phyloP scores from a whole-genome alignment of 2,113 vertebrate genomes.

The Rissa tridactyla region DNA sequence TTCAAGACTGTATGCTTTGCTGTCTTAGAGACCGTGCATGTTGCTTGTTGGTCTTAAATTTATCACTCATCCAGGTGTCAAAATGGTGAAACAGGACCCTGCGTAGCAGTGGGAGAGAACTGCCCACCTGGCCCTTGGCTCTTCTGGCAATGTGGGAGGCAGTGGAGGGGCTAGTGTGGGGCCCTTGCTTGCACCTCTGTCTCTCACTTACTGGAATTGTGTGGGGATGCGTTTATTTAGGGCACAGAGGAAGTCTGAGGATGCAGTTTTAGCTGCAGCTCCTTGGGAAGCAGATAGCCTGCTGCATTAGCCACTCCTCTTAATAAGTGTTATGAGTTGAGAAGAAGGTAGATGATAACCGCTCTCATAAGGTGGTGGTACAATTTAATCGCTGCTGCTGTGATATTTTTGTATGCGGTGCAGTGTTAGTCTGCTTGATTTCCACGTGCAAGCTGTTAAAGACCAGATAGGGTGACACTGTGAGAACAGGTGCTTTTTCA shows the following conservation, averaged over 20 bases:
- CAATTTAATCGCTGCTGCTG: neutral
- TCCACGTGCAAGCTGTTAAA: neutral
- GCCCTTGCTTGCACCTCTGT: neutral
- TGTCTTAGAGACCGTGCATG: neutral
- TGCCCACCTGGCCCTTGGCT: neutral
- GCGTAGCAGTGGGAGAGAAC: rapidly evolving
- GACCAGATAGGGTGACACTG: neutral
- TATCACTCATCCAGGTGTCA: neutral
- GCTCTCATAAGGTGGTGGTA: neutral
- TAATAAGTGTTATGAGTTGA: neutral
- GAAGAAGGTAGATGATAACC: neutral
- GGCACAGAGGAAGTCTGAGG: neutral
- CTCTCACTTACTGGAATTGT: neutral
- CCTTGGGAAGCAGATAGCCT: neutral
- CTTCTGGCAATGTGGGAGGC: neutral
- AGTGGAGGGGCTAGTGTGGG: neutral
- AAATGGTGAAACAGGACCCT: neutral
- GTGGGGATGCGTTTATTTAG: neutral
- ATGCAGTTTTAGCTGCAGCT: neutral
- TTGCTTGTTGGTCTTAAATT: neutral
- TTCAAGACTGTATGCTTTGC: neutral
- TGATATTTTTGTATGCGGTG: neutral
- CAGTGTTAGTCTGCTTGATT: neutral
- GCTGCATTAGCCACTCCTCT: neutral
- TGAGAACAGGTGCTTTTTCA: neutral